phyloP scores from a whole-genome alignment of 2,888 invertebrate genomes.

The Odontomyia ornata region DNA sequence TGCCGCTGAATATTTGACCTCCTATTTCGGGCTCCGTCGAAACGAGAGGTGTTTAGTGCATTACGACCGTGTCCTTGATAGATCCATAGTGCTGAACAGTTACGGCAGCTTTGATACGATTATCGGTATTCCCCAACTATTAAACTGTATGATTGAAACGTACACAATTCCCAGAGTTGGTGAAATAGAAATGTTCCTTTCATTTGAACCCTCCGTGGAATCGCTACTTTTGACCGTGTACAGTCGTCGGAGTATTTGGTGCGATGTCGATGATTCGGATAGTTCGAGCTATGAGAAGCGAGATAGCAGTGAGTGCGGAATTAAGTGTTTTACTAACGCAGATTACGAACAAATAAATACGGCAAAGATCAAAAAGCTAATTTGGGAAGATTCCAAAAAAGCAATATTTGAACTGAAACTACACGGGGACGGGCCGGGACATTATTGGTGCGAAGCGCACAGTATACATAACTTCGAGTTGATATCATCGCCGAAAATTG shows the following conservation, averaged over 20 bases:
- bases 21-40: neutral
- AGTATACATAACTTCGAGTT: constrained; percentile 65
- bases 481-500: constrained; percentile 65
- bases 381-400: constrained; percentile 58
- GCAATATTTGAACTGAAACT: constrained; percentile 67
- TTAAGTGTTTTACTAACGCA: constrained; percentile 72
- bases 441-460: constrained; percentile 75
- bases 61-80: neutral
- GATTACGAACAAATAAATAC: constrained; percentile 65
- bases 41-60: constrained; percentile 11
- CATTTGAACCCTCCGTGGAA: constrained; percentile 51
- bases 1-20: constrained; percentile 7
- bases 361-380: constrained; percentile 63
- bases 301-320: constrained; percentile 63
- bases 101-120: neutral
- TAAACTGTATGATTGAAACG: neutral
- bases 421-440: constrained; percentile 67
- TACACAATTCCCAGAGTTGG: neutral
- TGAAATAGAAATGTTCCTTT: constrained; percentile 48
- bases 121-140: neutral
- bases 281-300: constrained; percentile 44
- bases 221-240: constrained; percentile 67
- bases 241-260: constrained; percentile 68
- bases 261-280: constrained; percentile 55
- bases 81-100: neutral